A percentile compares a stretch with the other conserved stretches of the same genome.
phyloP scores from a whole-genome alignment of 2,888 invertebrate genomes.

The Anoplius nigerrimus region DNA sequence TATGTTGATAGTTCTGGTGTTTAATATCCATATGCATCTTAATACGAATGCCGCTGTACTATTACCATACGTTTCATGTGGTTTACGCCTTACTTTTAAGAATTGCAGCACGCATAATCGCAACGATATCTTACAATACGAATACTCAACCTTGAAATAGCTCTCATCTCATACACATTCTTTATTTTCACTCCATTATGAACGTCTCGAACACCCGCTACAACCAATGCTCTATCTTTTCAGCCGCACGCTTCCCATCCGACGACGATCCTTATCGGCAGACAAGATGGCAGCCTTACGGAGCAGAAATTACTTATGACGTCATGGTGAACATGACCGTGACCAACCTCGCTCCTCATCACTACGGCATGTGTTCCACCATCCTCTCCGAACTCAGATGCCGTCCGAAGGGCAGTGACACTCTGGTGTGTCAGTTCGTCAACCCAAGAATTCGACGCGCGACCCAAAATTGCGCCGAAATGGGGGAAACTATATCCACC shows the following conservation, averaged over 20 bases:
- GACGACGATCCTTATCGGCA: constrained; percentile 6
- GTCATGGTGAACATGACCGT: constrained; percentile 45
- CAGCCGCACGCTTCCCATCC: constrained; percentile 37
- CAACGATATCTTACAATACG: no score
- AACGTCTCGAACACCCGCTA: no score
- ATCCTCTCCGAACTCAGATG: constrained; percentile 39
- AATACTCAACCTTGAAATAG: no score
- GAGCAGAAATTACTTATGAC: constrained; percentile 41
- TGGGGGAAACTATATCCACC: not conserved
- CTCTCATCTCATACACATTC: no score
- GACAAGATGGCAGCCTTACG: constrained; percentile 26
- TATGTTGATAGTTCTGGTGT: no score
- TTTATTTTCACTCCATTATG: no score
- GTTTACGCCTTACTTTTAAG: no score
- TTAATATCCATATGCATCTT: no score
- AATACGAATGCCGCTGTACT: no score
- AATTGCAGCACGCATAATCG: no score
- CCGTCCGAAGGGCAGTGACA: constrained; percentile 41
- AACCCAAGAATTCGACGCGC: constrained; percentile 10
- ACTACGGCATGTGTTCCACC: constrained; percentile 33
- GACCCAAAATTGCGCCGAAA: no score
- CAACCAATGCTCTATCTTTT: not conserved
- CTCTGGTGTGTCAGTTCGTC: constrained; percentile 33
- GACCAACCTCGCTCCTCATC: constrained; percentile 27
- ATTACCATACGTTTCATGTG: no score